Conservation (phyloP, 1,140 invertebrate species). For the Tyrophagus putrescentiae region DNA sequence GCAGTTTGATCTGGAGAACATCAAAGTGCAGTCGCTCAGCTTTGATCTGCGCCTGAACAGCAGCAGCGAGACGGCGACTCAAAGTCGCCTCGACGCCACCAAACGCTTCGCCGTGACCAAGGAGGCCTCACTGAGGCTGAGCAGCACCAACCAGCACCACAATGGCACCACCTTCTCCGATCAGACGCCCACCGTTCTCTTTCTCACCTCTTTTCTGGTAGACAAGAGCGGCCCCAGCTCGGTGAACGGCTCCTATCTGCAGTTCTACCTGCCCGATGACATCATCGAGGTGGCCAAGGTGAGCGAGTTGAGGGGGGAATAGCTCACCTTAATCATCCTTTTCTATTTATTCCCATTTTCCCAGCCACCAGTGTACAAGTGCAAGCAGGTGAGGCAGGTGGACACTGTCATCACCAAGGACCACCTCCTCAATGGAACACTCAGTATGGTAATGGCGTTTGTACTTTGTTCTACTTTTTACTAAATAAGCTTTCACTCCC, state of each 20-base stretch:
- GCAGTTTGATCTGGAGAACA: background rate
- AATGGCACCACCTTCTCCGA: background rate
- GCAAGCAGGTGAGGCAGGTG: too few species aligned
- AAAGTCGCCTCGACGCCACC: background rate
- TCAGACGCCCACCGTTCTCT: background rate
- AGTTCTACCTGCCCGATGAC: background rate
- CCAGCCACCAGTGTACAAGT: too few species aligned
- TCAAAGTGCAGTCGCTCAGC: background rate
- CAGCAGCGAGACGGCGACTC: background rate
- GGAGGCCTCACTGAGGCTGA: background rate
- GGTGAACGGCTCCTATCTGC: background rate
- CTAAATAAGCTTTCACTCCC: too few species aligned
- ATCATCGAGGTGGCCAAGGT: too few species aligned
- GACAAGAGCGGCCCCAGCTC: conserved; percentile 7
- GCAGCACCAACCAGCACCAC: background rate
- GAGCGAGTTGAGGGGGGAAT: too few species aligned
- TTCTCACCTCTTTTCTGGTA: background rate
- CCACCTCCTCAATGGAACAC: background rate
- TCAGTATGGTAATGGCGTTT: too few species aligned
- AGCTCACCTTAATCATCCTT: background rate
- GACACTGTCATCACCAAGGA: too few species aligned
- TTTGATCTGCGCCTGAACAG: background rate
- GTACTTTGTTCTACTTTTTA: too few species aligned
- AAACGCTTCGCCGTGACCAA: background rate
- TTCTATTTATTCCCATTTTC: too few species aligned